Percentiles rank a stretch among this genome's conserved stretches.
Conservation (phyloP, 2,888 invertebrate genomes). For the Dynastes tityus region DNA sequence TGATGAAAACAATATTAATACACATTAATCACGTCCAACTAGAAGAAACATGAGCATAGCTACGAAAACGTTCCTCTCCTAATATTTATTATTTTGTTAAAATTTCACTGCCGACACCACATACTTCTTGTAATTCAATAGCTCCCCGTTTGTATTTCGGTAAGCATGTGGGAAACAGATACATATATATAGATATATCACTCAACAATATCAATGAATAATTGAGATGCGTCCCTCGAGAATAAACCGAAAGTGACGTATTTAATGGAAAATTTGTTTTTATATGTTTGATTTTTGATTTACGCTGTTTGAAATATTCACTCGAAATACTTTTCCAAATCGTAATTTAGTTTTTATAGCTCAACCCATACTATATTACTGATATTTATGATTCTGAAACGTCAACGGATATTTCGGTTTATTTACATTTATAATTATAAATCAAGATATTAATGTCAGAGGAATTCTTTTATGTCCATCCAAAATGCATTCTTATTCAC, state of each 20-base stretch:
- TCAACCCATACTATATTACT: constrained; percentile 4
- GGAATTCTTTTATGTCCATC: neutral
- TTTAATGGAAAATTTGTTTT: constrained; percentile 41
- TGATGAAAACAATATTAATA: constrained; percentile 38
- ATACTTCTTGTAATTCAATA: constrained; percentile 42
- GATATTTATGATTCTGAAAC: constrained; percentile 25
- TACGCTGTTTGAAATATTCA: constrained; percentile 26
- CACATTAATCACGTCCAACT: constrained; percentile 36
- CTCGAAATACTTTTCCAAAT: neutral
- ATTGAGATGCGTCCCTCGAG: constrained; percentile 22
- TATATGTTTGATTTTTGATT: constrained; percentile 37
- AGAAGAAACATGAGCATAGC: constrained; percentile 15
- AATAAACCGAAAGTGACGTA: constrained; percentile 32
- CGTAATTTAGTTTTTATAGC: constrained; percentile 31
- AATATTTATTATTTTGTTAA: constrained; percentile 43
- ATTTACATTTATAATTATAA: constrained; percentile 28
- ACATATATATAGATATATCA: constrained; percentile 28
- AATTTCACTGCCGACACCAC: constrained; percentile 32
- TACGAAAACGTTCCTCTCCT: constrained; percentile 3
- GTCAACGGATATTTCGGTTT: constrained; percentile 29
- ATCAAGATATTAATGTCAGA: constrained; percentile 13
- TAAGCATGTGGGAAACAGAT: constrained; percentile 42
- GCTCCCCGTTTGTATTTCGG: constrained; percentile 11
- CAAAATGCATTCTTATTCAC: too few relatives aligned
- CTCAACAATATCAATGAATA: constrained; percentile 37